These are phyloP conservation scores for Brienomyrus brachyistius DNA, from an alignment of 2,113 vertebrate genomes.

Conservation along the genomic window DNA sequence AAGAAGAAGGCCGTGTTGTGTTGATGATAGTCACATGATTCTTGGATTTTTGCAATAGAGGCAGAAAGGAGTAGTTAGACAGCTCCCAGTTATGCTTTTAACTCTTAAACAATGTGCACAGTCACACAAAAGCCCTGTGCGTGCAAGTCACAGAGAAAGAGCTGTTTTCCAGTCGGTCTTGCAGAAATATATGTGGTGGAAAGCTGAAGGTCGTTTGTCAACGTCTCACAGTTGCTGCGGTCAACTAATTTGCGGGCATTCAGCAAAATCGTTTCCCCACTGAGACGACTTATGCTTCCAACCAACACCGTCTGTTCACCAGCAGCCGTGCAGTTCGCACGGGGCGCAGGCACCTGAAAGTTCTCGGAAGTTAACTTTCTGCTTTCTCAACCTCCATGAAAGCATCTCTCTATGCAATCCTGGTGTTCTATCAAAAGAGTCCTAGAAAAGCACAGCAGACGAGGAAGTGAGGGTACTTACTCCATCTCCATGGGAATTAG, in stretches of 20 bases:
- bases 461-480: background rate
- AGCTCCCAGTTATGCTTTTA: background rate
- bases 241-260: constrained; percentile 25
- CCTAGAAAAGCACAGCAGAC: background rate
- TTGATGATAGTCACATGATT: background rate
- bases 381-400: background rate
- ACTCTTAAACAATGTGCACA: background rate
- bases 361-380: background rate
- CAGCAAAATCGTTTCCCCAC: constrained; percentile 6
- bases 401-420: background rate
- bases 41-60: background rate
- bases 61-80: background rate
- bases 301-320: background rate
- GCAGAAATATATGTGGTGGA: constrained; percentile 6
- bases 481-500: background rate
- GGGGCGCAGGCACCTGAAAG: background rate
- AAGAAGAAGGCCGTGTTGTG: background rate
- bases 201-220: constrained; percentile 20
- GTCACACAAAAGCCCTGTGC: background rate
- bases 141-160: background rate
- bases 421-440: background rate
- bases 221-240: constrained; percentile 20
- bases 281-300: constrained; percentile 16
- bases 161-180: background rate
- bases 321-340: background rate